These are phyloP conservation scores for Anastatus disparis DNA, from an alignment of 1,140 invertebrate species.

Conservation along the genomic window DNA sequence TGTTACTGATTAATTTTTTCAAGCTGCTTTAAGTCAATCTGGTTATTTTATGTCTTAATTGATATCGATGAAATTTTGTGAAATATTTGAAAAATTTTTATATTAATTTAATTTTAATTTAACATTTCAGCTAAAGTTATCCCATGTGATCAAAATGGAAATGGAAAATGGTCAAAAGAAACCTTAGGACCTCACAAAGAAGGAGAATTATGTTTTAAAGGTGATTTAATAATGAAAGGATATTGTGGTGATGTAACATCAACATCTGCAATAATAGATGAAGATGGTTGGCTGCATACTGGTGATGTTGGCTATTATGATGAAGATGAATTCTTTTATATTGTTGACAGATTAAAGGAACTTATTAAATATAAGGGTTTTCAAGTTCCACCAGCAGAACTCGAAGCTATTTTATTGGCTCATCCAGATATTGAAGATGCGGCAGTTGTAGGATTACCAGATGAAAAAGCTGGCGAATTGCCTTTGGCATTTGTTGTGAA, in stretches of 20 bases:
- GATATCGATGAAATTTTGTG: not conserved
- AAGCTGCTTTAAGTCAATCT: no score
- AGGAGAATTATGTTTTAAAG: slow-evolving; percentile 75
- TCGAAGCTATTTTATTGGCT: slow-evolving; percentile 75
- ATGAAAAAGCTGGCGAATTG: slow-evolving; percentile 75
- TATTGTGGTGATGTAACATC: slow-evolving; percentile 49
- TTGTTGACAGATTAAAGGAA: slow-evolving; percentile 81
- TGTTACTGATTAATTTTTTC: no score
- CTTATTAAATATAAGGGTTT: slow-evolving; percentile 78
- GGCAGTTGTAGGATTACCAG: slow-evolving; percentile 77
- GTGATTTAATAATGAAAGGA: slow-evolving; percentile 54
- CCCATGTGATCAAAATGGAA: slow-evolving; percentile 38
- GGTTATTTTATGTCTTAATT: no score
- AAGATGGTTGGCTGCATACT: slow-evolving; percentile 78
- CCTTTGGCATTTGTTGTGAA: slow-evolving; percentile 78
- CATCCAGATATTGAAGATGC: slow-evolving; percentile 76
- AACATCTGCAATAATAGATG: slow-evolving; percentile 59
- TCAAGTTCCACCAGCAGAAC: slow-evolving; percentile 65
- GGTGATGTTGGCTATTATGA: slow-evolving; percentile 79
- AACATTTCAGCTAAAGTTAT: slow-evolving; percentile 49
- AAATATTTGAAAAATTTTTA: not conserved
- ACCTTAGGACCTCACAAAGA: slow-evolving; percentile 69
- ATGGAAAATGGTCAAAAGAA: slow-evolving; percentile 58
- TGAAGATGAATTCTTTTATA: slow-evolving; percentile 72
- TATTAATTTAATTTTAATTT: not conserved